Evolutionary conservation across 2,797 vertebrate species (phyloP).

Genomic region (Anableps anableps): DNA sequence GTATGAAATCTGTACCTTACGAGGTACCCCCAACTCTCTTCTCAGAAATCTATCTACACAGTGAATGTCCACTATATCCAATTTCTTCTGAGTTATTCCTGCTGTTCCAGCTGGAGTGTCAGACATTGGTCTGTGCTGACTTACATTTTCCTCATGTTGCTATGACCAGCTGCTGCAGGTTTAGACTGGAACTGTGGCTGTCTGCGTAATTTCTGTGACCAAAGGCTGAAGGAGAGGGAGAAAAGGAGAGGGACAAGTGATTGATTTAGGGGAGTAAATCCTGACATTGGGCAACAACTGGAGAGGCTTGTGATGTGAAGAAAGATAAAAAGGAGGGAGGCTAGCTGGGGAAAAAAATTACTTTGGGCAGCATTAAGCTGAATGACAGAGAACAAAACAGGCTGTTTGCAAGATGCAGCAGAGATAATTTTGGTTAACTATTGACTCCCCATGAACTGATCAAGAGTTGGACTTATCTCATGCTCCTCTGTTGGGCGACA

Average conservation of each 20-base stretch:
- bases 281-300: constrained; percentile 8
- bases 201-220: constrained; percentile 19
- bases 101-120: constrained; percentile 30
- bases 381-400: background rate
- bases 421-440: constrained; percentile 68
- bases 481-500: constrained; percentile 11
- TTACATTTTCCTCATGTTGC: constrained; percentile 31
- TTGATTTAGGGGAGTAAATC: constrained; percentile 7
- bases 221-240: constrained; percentile 27
- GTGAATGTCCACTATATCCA: constrained; percentile 21
- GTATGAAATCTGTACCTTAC: background rate
- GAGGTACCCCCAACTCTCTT: background rate
- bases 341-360: constrained; percentile 27
- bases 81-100: constrained; percentile 50
- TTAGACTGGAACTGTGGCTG: constrained; percentile 44
- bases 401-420: constrained; percentile 10
- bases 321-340: background rate
- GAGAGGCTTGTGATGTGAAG: constrained; percentile 9
- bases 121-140: constrained; percentile 26
- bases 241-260: constrained; percentile 13
- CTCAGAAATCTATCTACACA: constrained; percentile 36
- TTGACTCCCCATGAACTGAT: constrained; percentile 52
- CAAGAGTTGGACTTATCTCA: constrained; percentile 23
- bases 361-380: constrained; percentile 16
- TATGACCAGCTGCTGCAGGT: constrained; percentile 67